phyloP scores from a whole-genome alignment of 2,113 vertebrate genomes.

The Elephas maximus region DNA sequence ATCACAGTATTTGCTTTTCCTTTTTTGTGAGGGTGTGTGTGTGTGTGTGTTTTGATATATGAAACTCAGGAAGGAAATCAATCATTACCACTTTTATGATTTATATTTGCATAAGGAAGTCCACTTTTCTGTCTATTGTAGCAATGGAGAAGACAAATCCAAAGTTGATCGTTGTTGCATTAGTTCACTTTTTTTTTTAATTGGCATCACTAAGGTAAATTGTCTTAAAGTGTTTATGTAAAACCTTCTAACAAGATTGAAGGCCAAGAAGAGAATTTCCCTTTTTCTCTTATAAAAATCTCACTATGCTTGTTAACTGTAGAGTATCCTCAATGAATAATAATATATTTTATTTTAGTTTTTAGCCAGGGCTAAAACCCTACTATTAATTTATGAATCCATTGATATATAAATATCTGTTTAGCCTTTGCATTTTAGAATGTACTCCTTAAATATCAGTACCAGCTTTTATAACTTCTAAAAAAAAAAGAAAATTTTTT shows the following conservation, averaged over 20 bases:
- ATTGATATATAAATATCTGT: neutral
- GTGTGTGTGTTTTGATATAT: neutral
- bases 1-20: neutral
- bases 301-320: neutral
- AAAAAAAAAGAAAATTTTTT: neutral
- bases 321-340: neutral
- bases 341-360: neutral
- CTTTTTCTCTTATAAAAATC: slow-evolving; percentile 24
- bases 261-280: neutral
- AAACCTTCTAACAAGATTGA: slow-evolving; percentile 52
- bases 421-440: neutral
- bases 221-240: slow-evolving; percentile 39
- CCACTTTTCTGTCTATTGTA: slow-evolving; percentile 44
- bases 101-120: slow-evolving; percentile 22
- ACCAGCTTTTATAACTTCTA: neutral
- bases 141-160: slow-evolving; percentile 36
- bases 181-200: slow-evolving; percentile 14
- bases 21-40: neutral
- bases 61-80: neutral
- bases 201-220: slow-evolving; percentile 54
- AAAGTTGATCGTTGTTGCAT: slow-evolving; percentile 51
- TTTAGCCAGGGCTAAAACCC: neutral
- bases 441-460: neutral
- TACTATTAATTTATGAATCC: neutral
- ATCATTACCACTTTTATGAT: slow-evolving; percentile 12